Conservation (phyloP, 92 coral and sea anemone species). For the Epizoanthus rinbou region DNA sequence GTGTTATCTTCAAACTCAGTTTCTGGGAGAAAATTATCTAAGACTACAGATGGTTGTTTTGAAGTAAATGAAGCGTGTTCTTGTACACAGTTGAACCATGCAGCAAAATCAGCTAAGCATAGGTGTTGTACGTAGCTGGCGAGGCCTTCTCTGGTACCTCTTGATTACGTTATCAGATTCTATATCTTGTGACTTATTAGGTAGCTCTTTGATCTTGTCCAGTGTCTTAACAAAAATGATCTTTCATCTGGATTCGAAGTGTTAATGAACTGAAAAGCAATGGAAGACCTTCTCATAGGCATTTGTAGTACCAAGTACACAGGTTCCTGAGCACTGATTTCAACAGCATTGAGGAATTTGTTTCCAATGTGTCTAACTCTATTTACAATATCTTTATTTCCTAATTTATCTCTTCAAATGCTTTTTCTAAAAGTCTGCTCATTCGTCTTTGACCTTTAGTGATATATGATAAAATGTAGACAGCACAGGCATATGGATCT, state of each 20-base stretch:
- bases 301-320: slow-evolving; percentile 57
- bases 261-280: slow-evolving; percentile 40
- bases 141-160: slow-evolving; percentile 46
- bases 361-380: slow-evolving; percentile 48
- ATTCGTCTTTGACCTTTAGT: slow-evolving; percentile 49
- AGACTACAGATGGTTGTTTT: slow-evolving; percentile 14
- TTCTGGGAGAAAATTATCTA: slow-evolving; percentile 41
- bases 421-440: slow-evolving; percentile 59
- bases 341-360: slow-evolving; percentile 50
- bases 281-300: slow-evolving; percentile 56
- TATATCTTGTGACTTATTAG: slow-evolving; percentile 39
- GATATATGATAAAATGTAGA: background rate
- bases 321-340: slow-evolving; percentile 58
- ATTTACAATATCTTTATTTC: slow-evolving; percentile 51
- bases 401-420: slow-evolving; percentile 54
- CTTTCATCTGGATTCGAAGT: slow-evolving; percentile 52
- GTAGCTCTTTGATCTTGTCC: slow-evolving; percentile 62
- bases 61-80: slow-evolving; percentile 10
- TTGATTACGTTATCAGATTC: slow-evolving; percentile 34
- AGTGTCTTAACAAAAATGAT: slow-evolving; percentile 36
- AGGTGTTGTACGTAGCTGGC: slow-evolving; percentile 13
- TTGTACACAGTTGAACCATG: slow-evolving; percentile 48
- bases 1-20: slow-evolving; percentile 8
- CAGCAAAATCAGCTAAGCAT: slow-evolving; percentile 49
- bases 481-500: background rate